Evolutionary conservation across 1,140 invertebrate genomes (phyloP).

Genomic region (Cydia amplana): DNA sequence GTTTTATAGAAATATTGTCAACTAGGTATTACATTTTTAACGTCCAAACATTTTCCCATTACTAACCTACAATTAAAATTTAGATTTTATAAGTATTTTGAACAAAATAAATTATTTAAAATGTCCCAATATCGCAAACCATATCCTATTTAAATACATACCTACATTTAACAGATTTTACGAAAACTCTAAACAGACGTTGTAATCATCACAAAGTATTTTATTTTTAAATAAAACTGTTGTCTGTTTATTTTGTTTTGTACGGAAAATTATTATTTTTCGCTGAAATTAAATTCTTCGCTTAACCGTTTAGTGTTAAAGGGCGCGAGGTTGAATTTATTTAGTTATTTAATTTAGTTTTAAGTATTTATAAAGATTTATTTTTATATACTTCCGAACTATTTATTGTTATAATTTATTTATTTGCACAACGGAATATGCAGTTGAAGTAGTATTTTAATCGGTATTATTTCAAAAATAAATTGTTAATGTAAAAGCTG

Average conservation of each 20-base stretch:
- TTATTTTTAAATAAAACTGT: constrained; percentile 18
- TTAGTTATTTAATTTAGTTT: constrained; percentile 59
- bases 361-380: constrained; percentile 77
- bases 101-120: constrained; percentile 5
- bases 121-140: neutral
- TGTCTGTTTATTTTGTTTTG: neutral
- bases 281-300: constrained; percentile 36
- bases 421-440: constrained; percentile 56
- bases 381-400: constrained; percentile 75
- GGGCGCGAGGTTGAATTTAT: constrained; percentile 44
- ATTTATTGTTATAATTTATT: constrained; percentile 74
- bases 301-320: constrained; percentile 39
- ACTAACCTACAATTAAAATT: neutral
- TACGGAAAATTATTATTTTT: constrained; percentile 28
- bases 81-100: neutral
- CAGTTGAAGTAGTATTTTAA: constrained; percentile 41
- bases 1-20: constrained; percentile 17
- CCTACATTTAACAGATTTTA: neutral
- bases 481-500: neutral
- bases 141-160: constrained; percentile 6
- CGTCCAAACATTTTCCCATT: neutral
- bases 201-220: constrained; percentile 44
- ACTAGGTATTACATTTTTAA: neutral
- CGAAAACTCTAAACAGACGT: constrained; percentile 17
- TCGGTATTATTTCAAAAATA: constrained; percentile 1